Base-by-base conservation (phyloP, 2,797 vertebrate genomes). In the Leptodon cayanensis region DNA sequence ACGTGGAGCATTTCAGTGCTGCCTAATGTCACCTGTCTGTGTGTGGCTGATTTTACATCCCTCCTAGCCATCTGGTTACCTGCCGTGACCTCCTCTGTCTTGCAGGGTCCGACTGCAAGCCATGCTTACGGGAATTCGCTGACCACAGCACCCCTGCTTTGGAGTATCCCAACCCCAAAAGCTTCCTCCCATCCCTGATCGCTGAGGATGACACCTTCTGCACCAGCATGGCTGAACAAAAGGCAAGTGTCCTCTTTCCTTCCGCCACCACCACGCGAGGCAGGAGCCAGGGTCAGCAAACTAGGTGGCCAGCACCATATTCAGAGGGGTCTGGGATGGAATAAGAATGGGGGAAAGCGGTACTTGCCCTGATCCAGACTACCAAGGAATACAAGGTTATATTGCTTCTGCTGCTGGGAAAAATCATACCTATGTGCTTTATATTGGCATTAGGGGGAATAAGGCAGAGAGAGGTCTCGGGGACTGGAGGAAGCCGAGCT, bases 41-140 rank as follows among this genome's bases (percentile, higher is more conserved):
- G 16, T 19, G 7, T 8, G 70, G 62, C 58, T 71, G 71, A 28
- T 35, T 35, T 40, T 22, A 28, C 42, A 18, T 31, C 81, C 70
- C 35, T 81, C 70, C 16, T n/a, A n/a, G 33, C 61, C n/a, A 1
- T 2, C 52, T 59, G 29, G 11, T 44, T 16, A 18, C 57, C 5
- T 24, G 35, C 76, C 35, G 25, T 39, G 79, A 70, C 93, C 58
- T 59, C 31, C 89, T 94, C 61, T 93, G 84, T 79, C 26, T 78
- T 28, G 22, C 94, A 99, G 99, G 97, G 7, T 99, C 99, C 0
- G 99, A 99, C 90, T 98, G 98, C 97, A 99, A 99, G 93, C 98
- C 99, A 6, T 98, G 98, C 55, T 87, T 96, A 71, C 97, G 22
- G 77, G 93, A 98, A 69, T 95, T 97, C 85, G 52, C 95, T 50